A percentile compares a stretch with the other conserved stretches of the same genome.
Conservation (phyloP, 2,888 invertebrate genomes). For the Dicyrtomina minuta region DNA sequence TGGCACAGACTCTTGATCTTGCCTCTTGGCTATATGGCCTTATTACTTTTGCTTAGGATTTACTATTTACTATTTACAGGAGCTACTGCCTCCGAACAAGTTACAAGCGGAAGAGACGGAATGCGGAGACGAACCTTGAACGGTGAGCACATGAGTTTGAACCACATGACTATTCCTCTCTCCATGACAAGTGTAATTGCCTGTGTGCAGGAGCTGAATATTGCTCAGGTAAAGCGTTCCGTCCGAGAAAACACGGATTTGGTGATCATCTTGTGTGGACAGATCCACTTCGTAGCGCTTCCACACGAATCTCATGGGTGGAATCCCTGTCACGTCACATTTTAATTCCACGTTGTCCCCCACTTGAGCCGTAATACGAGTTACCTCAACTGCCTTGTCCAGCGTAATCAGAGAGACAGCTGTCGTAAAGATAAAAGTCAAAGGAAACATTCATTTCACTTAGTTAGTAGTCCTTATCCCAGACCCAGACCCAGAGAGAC, state of each 20-base stretch:
- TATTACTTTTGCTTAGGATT: no score
- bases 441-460: conserved; percentile 6
- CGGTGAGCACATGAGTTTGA: conserved; percentile 72
- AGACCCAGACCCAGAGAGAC: no score
- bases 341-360: conserved; percentile 68
- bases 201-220: conserved; percentile 72
- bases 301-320: conserved; percentile 69
- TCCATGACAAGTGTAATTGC: conserved; percentile 76
- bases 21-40: no score
- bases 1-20: no score
- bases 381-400: conserved; percentile 71
- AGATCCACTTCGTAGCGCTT: conserved; percentile 56
- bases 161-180: conserved; percentile 70
- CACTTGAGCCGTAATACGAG: conserved; percentile 69
- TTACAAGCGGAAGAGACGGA: no score
- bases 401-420: conserved; percentile 71
- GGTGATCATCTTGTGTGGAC: conserved; percentile 54
- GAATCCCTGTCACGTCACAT: conserved; percentile 72
- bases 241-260: conserved; percentile 70
- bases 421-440: conserved; percentile 54
- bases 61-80: no score
- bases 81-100: no score
- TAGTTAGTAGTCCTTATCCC: no score
- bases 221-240: conserved; percentile 72
- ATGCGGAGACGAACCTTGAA: no score